A percentile compares a stretch with the other conserved stretches of the same genome.
These are phyloP conservation scores for Cremastinae sp. DNA, from an alignment of 2,888 invertebrate genomes.

Conservation along the genomic window DNA sequence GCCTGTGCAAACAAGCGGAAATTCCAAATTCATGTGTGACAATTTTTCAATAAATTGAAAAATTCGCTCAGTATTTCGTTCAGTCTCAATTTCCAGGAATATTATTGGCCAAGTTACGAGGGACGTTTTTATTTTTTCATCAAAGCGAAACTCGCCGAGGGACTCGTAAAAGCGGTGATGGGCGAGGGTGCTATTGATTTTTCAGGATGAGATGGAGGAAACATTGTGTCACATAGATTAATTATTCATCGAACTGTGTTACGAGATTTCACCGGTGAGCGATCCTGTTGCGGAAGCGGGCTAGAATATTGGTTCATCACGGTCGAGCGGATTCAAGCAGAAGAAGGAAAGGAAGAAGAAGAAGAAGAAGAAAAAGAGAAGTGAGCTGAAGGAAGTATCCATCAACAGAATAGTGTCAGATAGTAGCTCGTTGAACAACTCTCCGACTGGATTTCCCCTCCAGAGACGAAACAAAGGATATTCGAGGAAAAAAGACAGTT, in stretches of 20 bases:
- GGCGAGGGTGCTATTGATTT: slow-evolving; percentile 51
- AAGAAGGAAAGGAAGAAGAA: slow-evolving; percentile 2
- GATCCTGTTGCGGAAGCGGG: slow-evolving; percentile 26
- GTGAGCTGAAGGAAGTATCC: not conserved
- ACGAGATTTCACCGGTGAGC: slow-evolving; percentile 53
- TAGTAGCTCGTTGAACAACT: slow-evolving; percentile 42
- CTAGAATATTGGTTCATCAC: slow-evolving; percentile 52
- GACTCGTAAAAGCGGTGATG: not conserved
- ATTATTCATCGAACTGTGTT: slow-evolving; percentile 49
- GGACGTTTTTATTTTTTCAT: not conserved
- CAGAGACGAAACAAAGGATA: slow-evolving; percentile 14
- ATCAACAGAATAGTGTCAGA: not conserved
- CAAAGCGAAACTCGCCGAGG: not conserved
- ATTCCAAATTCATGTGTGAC: too few relatives aligned
- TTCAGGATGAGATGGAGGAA: not conserved
- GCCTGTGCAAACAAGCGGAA: too few relatives aligned
- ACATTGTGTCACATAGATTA: slow-evolving; percentile 51
- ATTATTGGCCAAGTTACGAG: too few relatives aligned
- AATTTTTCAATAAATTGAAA: too few relatives aligned
- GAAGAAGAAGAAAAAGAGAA: not conserved
- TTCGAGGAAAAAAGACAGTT: not conserved
- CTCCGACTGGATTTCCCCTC: slow-evolving; percentile 8
- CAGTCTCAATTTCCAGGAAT: too few relatives aligned
- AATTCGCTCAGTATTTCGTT: too few relatives aligned
- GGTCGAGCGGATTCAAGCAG: slow-evolving; percentile 34